Conservation (phyloP, 2,797 vertebrate genomes). For the Channa striata region DNA sequence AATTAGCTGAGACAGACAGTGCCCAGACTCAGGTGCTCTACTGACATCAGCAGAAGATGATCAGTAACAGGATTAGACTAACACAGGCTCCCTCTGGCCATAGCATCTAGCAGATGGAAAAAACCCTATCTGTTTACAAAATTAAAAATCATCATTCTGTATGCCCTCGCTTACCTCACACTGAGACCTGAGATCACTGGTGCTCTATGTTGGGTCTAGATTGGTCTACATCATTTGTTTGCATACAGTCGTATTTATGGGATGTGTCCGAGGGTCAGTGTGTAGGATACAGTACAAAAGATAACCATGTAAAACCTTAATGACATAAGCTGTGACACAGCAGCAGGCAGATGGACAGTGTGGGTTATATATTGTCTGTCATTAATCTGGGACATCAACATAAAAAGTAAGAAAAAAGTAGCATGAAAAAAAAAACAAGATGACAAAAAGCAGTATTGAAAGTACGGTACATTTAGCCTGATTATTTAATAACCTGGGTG, state of each 20-base stretch:
- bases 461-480: not conserved
- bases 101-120: conserved; percentile 14
- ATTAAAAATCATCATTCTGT: not conserved
- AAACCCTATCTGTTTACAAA: not conserved
- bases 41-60: conserved; percentile 45
- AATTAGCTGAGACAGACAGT: conserved; percentile 18
- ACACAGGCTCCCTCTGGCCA: conserved; percentile 26
- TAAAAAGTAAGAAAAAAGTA: not conserved
- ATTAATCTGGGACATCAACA: conserved; percentile 6
- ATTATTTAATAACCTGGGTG: conserved; percentile 55
- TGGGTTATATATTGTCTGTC: too few relatives aligned
- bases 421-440: not conserved
- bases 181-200: not conserved
- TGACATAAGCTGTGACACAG: conserved; percentile 49
- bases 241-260: not conserved
- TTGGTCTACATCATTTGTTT: conserved; percentile 18
- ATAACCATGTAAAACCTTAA: conserved; percentile 55
- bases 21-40: conserved; percentile 8
- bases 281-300: conserved; percentile 29
- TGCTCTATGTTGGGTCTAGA: not conserved
- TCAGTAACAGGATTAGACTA: conserved; percentile 63
- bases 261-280: conserved; percentile 12
- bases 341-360: conserved; percentile 52
- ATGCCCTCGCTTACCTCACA: not conserved
- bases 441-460: not conserved